Evolutionary conservation across 1,140 invertebrate genomes (phyloP).

Genomic region (Holcopasites calliopsidis): DNA sequence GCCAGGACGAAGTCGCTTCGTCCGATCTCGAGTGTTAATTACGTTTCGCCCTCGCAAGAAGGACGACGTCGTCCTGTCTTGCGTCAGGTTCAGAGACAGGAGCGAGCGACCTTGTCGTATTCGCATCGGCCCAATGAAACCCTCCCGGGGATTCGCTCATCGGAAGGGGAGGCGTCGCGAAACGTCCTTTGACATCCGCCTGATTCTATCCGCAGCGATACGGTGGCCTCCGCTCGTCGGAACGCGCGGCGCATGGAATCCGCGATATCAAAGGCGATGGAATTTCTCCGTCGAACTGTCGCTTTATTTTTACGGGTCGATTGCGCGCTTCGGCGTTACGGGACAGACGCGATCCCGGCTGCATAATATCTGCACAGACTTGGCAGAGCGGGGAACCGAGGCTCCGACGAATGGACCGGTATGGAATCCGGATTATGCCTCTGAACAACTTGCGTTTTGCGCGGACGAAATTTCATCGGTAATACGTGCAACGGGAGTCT

Average conservation of each 20-base stretch:
- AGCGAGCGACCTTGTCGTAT: slow-evolving; percentile 17
- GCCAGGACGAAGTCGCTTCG: background rate
- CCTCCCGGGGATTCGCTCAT: slow-evolving; percentile 1
- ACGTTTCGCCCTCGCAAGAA: slow-evolving; percentile 15
- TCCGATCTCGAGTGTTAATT: slow-evolving; percentile 53
- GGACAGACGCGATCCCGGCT: background rate
- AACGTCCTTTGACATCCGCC: slow-evolving; percentile 21
- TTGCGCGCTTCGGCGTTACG: background rate
- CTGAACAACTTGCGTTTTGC: too few species aligned
- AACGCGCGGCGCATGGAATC: slow-evolving; percentile 10
- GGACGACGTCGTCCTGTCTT: background rate
- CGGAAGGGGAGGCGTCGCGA: slow-evolving; percentile 6
- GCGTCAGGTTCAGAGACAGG: background rate
- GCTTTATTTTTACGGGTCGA: slow-evolving; percentile 25
- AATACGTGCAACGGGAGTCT: too few species aligned
- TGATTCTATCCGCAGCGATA: slow-evolving; percentile 21
- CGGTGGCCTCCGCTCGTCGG: background rate
- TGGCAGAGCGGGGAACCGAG: background rate
- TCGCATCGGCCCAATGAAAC: slow-evolving; percentile 44
- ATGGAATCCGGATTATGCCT: too few species aligned
- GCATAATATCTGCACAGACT: background rate
- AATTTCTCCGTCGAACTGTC: background rate
- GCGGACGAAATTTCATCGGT: too few species aligned
- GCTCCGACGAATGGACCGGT: background rate
- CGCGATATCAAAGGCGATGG: slow-evolving; percentile 24